These are phyloP conservation scores for Moxostoma hubbsi DNA, from an alignment of 2,797 vertebrate genomes.

Conservation along the genomic window DNA sequence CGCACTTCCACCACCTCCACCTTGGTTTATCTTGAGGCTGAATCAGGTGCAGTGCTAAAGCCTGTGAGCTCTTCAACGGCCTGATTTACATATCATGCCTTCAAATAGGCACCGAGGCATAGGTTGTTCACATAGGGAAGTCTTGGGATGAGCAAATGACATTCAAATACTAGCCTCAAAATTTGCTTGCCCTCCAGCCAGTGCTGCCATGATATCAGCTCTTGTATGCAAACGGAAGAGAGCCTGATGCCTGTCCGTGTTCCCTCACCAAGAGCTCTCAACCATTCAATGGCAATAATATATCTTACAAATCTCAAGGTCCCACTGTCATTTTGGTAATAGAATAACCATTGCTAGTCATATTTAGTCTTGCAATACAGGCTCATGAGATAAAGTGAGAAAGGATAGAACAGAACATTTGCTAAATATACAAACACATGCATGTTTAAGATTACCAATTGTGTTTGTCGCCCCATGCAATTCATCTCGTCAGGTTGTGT, in stretches of 20 bases:
- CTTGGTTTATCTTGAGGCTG: conserved; percentile 21
- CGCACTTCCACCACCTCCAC: not conserved
- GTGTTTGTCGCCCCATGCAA: not conserved
- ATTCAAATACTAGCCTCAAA: conserved; percentile 96
- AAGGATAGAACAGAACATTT: not conserved
- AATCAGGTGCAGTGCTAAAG: conserved; percentile 18
- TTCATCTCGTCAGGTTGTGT: not conserved
- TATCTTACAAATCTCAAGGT: conserved; percentile 8
- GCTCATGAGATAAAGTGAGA: not conserved
- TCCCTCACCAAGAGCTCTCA: conserved; percentile 1
- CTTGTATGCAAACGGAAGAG: conserved; percentile 87
- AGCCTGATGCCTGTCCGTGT: not conserved
- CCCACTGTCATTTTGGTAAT: not conserved
- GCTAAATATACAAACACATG: not conserved
- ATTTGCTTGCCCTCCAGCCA: conserved; percentile 88
- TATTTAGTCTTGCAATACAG: not conserved
- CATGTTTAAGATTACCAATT: not conserved
- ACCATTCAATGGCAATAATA: conserved; percentile 34
- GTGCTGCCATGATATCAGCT: conserved; percentile 76
- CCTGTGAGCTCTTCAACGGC: conserved; percentile 64
- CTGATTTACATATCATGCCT: conserved; percentile 86
- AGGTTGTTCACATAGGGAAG: conserved; percentile 82
- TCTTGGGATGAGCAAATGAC: conserved; percentile 90
- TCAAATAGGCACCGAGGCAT: conserved; percentile 82
- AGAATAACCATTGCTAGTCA: not conserved